phyloP scores from a whole-genome alignment of 2,113 vertebrate species.

The Lycaon pictus region DNA sequence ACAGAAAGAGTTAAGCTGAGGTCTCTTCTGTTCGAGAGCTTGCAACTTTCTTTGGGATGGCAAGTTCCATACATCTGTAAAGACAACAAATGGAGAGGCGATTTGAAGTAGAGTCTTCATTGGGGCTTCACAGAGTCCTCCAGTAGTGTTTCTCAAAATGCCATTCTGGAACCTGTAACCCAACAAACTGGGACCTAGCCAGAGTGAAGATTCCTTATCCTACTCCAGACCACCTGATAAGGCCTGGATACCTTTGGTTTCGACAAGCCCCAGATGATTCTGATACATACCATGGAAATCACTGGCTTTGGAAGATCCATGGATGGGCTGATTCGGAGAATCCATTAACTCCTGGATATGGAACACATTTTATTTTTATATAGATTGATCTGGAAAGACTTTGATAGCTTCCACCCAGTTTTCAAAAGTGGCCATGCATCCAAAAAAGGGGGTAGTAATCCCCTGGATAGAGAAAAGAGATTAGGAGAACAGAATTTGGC shows the following conservation, averaged over 20 bases:
- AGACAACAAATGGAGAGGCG: rapidly evolving
- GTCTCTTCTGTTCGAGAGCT: neutral
- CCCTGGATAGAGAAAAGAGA: neutral
- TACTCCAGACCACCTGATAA: neutral
- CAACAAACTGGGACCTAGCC: neutral
- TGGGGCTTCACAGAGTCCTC: neutral
- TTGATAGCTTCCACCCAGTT: neutral
- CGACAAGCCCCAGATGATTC: neutral
- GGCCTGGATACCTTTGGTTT: neutral
- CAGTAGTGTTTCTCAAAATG: neutral
- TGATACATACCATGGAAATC: neutral
- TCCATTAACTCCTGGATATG: neutral
- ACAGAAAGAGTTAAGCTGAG: neutral
- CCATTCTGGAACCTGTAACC: neutral
- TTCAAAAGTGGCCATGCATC: neutral
- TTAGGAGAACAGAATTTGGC: neutral
- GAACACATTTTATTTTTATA: neutral
- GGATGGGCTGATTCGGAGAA: neutral
- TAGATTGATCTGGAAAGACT: neutral
- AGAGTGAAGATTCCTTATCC: neutral
- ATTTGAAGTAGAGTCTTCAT: neutral
- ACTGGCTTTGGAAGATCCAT: neutral
- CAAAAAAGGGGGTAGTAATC: neutral
- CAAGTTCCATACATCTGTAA: neutral
- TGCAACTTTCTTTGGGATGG: neutral